A percentile compares a stretch with the other conserved stretches of the same genome.
Conservation (phyloP, 1,140 invertebrate genomes). For the Drosophila subpulchrella region DNA sequence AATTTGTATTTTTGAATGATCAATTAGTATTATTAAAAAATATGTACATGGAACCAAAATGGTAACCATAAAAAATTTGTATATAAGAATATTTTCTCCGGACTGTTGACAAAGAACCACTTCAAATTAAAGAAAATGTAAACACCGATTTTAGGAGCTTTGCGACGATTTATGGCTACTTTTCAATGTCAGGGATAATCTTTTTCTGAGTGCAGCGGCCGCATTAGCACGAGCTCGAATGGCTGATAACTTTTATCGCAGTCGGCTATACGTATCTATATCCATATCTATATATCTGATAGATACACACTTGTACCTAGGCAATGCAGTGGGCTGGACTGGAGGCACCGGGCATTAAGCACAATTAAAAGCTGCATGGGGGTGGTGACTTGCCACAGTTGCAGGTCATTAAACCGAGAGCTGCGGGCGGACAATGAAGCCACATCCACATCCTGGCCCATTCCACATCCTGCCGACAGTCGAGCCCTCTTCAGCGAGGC, state of each 20-base stretch:
- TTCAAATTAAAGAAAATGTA: no score
- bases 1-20: no score
- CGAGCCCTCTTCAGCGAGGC: conserved; percentile 51
- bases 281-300: conserved; percentile 30
- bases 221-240: conserved; percentile 43
- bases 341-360: conserved; percentile 1
- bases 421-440: conserved; percentile 39
- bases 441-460: conserved; percentile 9
- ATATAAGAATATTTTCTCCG: no score
- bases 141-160: no score
- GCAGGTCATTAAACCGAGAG: conserved; percentile 64
- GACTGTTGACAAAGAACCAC: no score
- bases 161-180: neutral
- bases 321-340: conserved; percentile 8
- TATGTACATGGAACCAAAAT: no score
- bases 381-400: conserved; percentile 39
- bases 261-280: conserved; percentile 23
- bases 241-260: conserved; percentile 66
- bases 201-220: conserved; percentile 2
- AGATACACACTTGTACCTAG: conserved; percentile 41
- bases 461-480: conserved; percentile 24
- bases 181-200: neutral
- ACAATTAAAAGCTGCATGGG: conserved; percentile 54
- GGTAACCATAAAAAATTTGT: no score
- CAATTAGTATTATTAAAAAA: no score